Base-by-base conservation (phyloP, 2,888 invertebrate genomes). In the Drosophila barbarae region DNA sequence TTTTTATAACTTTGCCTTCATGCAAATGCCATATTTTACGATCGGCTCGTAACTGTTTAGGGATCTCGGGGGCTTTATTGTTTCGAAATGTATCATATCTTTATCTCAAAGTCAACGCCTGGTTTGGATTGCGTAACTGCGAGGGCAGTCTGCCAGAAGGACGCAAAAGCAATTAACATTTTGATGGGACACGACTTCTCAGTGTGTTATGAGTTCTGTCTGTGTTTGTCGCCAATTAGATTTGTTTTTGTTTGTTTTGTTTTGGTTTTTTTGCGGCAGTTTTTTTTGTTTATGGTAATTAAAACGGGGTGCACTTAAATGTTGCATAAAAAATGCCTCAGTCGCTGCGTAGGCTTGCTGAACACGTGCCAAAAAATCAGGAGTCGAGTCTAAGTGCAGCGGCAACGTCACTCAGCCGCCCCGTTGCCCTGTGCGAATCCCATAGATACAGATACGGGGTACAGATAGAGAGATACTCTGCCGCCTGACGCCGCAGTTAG, bases 281-380 rank as follows among this genome's bases (percentile, higher is more conserved):
- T 57, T 69, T 73, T 60, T 77, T 77, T 78, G 77, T 73, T 77
- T 73, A 73, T 81, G 56, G 84, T 77, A 79, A 79, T 79, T 79
- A 83, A 83, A 79, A 69, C 69, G 69, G 56, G 66, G 59, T 65
- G 79, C 79, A 80, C 84, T 80, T 78, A 79, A 84, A 81, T 84
- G 79, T 76, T 77, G 79, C 79, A 79, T 77, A 73, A 73, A 79
- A 84, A 81, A 81, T 77, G 42, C 38, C 55, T 50, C 44, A 53
- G 39, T 35, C 55, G 50, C 44, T 56, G 49, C 73, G 67, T 78
- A 82, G 81, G 75, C 70, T 55, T 65, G 71, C 71, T 77, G 79
- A 79, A 82, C 79, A 84, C 82, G 79, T 84, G 79, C 84, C 79
- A 80, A 79, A 64, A 81, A 77, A 64, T 56, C 55, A 55, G 61